Conservation (phyloP, 1,140 invertebrate genomes). For the Phymastichus coffea region DNA sequence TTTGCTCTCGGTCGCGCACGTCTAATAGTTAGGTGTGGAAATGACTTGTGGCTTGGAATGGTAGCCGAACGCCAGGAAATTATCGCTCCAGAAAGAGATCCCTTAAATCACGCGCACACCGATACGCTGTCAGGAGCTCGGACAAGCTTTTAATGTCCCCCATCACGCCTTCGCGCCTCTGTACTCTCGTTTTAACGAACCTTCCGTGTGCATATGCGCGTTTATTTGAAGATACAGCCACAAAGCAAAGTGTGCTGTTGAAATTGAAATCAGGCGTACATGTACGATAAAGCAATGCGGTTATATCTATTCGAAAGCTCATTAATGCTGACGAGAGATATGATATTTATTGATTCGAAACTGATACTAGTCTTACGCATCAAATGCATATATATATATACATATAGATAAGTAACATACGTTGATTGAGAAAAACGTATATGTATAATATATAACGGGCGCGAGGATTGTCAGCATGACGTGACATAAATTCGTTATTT, state of each 20-base stretch:
- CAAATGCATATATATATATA: constrained; percentile 8
- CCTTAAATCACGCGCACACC: constrained; percentile 38
- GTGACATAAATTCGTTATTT: constrained; percentile 16
- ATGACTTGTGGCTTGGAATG: constrained; percentile 44
- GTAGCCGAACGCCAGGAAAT: constrained; percentile 45
- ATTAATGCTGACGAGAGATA: too few species aligned
- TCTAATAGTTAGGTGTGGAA: constrained; percentile 49
- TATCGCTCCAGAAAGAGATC: constrained; percentile 43
- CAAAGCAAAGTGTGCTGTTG: too few species aligned
- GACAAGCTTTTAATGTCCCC: constrained; percentile 43
- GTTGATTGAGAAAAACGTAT: too few species aligned
- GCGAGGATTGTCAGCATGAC: constrained; percentile 20
- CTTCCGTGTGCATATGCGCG: constrained; percentile 22
- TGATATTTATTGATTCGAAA: constrained; percentile 12
- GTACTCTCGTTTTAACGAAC: constrained; percentile 28
- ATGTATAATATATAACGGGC: too few species aligned
- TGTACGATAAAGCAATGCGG: too few species aligned
- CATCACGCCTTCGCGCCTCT: too few species aligned
- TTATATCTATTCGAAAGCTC: too few species aligned
- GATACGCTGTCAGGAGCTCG: constrained; percentile 30
- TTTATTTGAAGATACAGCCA: too few species aligned
- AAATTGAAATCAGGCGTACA: constrained; percentile 15
- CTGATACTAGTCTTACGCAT: constrained; percentile 21
- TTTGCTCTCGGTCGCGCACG: not conserved
- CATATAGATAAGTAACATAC: not conserved